These are phyloP conservation scores for Eupeodes corollae DNA, from an alignment of 1,140 invertebrate genomes.

Conservation along the genomic window DNA sequence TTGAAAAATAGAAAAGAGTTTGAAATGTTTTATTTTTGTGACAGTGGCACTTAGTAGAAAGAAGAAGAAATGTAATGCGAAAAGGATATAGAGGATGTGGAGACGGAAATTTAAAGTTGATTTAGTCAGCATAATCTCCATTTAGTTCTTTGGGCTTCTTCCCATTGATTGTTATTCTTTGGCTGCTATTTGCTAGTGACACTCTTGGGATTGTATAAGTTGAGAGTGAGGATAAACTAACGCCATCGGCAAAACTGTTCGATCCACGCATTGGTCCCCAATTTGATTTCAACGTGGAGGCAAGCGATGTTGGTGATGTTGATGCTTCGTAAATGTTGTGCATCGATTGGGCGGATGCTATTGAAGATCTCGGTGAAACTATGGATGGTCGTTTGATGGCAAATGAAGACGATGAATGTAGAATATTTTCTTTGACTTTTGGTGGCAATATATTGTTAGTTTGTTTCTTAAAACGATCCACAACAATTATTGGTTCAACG, in stretches of 20 bases:
- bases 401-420: constrained; percentile 24
- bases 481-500: constrained; percentile 18
- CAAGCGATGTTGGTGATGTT: neutral
- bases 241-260: neutral
- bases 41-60: too few species aligned
- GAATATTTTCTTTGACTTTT: neutral
- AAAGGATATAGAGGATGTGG: too few species aligned
- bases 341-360: constrained; percentile 28
- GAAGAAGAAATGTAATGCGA: too few species aligned
- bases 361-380: constrained; percentile 17
- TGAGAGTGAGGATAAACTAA: neutral
- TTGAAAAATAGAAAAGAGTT: too few species aligned
- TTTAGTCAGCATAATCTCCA: too few species aligned
- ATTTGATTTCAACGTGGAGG: neutral
- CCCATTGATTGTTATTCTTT: neutral
- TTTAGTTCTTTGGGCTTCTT: neutral
- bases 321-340: constrained; percentile 25
- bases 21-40: too few species aligned
- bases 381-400: constrained; percentile 31
- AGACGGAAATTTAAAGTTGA: too few species aligned
- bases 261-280: constrained; percentile 5
- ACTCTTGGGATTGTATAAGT: constrained; percentile 7
- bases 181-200: constrained; percentile 2
- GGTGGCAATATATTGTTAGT: neutral
- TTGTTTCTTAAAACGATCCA: constrained; percentile 15